Evolutionary conservation across 2,113 vertebrate species (phyloP).

Genomic region (Microcebus lehilahytsara): DNA sequence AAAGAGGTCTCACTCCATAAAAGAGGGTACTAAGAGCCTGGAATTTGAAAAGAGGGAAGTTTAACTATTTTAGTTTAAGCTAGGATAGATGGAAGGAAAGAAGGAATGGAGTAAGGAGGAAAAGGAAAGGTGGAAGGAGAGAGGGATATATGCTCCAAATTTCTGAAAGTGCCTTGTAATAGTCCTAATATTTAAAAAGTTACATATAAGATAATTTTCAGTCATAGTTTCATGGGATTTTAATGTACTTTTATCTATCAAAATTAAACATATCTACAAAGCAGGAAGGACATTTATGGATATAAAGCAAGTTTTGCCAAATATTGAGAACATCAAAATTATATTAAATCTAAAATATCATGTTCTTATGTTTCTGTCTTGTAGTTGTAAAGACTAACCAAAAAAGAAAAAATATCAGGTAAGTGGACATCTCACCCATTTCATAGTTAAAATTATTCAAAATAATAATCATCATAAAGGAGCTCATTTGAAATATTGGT

Average conservation of each 20-base stretch:
- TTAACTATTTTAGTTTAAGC: conserved; percentile 16
- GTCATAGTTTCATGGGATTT: neutral
- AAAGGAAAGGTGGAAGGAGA: neutral
- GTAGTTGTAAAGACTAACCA: neutral
- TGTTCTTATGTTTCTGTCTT: neutral
- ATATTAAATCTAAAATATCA: neutral
- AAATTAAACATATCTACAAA: neutral
- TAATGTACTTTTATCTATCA: neutral
- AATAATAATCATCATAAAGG: neutral
- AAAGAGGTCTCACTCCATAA: neutral
- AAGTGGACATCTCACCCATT: neutral
- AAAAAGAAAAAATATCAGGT: neutral
- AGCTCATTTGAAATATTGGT: neutral
- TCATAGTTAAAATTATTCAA: neutral
- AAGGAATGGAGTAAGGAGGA: neutral
- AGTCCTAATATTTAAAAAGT: neutral
- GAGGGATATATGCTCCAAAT: neutral
- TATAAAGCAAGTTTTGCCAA: neutral
- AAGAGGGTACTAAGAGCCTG: neutral
- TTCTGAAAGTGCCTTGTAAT: neutral
- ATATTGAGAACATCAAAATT: neutral
- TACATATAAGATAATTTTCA: neutral
- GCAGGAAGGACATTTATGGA: neutral
- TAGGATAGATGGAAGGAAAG: neutral
- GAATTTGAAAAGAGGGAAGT: neutral